Percentiles rank a stretch among this genome's conserved stretches.
These are phyloP conservation scores for Crypturellus undulatus DNA, from an alignment of 2,113 vertebrate genomes.

Conservation along the genomic window DNA sequence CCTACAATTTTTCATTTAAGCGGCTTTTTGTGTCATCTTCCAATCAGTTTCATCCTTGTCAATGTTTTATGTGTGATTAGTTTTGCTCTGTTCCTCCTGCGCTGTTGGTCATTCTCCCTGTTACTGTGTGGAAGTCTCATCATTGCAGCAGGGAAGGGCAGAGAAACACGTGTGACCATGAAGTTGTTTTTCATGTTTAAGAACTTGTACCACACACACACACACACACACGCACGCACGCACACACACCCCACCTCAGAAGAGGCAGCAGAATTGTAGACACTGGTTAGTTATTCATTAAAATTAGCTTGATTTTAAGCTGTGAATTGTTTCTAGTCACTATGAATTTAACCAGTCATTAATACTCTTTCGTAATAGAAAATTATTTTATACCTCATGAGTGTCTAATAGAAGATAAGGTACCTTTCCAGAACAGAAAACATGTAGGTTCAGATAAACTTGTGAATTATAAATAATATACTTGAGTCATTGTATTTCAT, in stretches of 20 bases:
- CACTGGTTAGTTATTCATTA: not conserved
- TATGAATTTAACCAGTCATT: not conserved
- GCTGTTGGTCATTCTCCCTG: not conserved
- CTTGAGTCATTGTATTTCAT: rapidly evolving
- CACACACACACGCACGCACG: too few species aligned
- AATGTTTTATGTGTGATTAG: not conserved
- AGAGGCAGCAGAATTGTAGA: not conserved
- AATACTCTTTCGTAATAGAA: not conserved
- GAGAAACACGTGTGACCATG: not conserved
- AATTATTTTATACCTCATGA: not conserved
- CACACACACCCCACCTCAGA: not conserved
- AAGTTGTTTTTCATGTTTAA: not conserved
- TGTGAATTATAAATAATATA: rapidly evolving
- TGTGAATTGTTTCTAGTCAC: not conserved
- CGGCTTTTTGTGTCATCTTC: not conserved
- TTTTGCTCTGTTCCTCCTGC: not conserved
- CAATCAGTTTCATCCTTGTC: not conserved
- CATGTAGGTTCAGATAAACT: not conserved
- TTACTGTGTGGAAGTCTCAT: not conserved
- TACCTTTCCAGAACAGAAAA: not conserved
- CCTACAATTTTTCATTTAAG: not conserved
- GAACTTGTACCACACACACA: not conserved
- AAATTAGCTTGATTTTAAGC: not conserved
- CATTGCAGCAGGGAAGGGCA: not conserved
- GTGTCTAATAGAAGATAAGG: not conserved